Evolutionary conservation across 2,113 vertebrate genomes (phyloP).

Genomic region (Hypanus sabinus): DNA sequence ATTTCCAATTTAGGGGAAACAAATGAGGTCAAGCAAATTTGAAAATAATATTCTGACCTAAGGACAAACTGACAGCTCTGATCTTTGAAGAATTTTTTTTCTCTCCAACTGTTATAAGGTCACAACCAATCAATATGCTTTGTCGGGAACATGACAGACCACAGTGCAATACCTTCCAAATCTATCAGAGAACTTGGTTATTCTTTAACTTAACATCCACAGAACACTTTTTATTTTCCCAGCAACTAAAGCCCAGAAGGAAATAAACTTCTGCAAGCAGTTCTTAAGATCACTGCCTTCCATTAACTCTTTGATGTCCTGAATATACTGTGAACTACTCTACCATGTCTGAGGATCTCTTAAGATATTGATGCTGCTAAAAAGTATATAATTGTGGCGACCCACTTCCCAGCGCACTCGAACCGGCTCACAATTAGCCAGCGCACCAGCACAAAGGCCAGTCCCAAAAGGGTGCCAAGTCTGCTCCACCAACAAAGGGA

Average conservation of each 20-base stretch:
- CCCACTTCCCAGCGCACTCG: too few species aligned
- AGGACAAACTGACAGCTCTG: slow-evolving; percentile 1
- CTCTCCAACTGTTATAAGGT: not conserved
- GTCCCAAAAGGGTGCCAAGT: too few species aligned
- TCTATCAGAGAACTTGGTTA: not conserved
- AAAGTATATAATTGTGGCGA: not conserved
- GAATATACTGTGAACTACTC: not conserved
- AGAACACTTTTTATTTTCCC: not conserved
- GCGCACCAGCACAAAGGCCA: too few species aligned
- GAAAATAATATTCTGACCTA: not conserved
- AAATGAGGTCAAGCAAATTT: not conserved
- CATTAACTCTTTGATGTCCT: not conserved
- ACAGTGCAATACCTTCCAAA: not conserved
- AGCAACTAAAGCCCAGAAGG: not conserved
- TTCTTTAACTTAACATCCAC: not conserved
- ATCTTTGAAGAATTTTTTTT: not conserved
- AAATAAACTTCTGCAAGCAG: not conserved
- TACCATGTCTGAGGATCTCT: not conserved
- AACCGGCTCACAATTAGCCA: too few species aligned
- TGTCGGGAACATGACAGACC: not conserved
- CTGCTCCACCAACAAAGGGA: too few species aligned
- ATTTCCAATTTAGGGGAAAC: not conserved
- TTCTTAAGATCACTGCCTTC: not conserved
- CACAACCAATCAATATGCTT: slow-evolving; percentile 7
- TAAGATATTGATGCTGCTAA: not conserved